phyloP scores from a whole-genome alignment of 1,140 invertebrate species.

The Cydia splendana region DNA sequence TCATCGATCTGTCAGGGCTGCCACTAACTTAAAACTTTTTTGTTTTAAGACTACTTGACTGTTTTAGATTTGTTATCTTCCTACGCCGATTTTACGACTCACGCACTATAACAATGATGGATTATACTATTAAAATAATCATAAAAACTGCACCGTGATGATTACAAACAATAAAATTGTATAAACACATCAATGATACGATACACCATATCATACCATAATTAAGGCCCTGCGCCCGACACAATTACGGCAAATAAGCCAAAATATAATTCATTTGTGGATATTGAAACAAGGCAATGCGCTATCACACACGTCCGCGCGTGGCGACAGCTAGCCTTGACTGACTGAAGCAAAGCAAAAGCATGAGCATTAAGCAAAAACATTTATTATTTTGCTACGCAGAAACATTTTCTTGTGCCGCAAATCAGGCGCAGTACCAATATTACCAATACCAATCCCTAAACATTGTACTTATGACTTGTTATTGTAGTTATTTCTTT shows the following conservation, averaged over 20 bases:
- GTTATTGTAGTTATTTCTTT: background rate
- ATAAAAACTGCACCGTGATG: too few species aligned
- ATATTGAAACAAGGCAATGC: background rate
- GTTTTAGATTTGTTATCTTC: too few species aligned
- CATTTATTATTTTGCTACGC: background rate
- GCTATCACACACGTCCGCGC: background rate
- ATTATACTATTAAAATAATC: too few species aligned
- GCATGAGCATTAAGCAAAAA: background rate
- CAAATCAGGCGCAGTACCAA: background rate
- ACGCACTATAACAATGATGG: too few species aligned
- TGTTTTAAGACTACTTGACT: background rate
- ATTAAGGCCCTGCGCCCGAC: background rate
- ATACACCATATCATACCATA: too few species aligned
- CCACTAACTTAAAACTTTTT: background rate
- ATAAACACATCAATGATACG: background rate
- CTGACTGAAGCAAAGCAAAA: background rate
- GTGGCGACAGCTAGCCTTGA: background rate
- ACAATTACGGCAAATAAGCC: background rate
- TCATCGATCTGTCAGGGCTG: constrained; percentile 33
- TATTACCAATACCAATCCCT: too few species aligned
- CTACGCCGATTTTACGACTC: too few species aligned
- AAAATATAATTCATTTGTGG: background rate
- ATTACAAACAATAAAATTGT: too few species aligned
- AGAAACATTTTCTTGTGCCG: background rate
- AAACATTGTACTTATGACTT: background rate